Percentiles rank a stretch among this genome's conserved stretches.
Evolutionary conservation across 2,888 invertebrate genomes (phyloP).

Genomic region (Drosophila crucigera): DNA sequence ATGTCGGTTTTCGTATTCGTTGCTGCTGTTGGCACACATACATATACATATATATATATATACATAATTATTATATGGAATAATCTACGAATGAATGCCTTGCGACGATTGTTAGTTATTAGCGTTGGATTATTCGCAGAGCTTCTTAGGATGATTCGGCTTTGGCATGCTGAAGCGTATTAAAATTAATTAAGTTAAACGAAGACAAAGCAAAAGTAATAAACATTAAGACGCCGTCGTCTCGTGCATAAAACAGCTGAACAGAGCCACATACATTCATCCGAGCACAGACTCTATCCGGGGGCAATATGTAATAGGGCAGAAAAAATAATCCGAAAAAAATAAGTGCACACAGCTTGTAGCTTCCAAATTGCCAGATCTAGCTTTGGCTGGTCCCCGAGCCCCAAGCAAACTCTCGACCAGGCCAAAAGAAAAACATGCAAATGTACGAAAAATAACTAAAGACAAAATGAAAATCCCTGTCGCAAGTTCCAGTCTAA

Average conservation of each 20-base stretch:
- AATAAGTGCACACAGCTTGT: constrained; percentile 45
- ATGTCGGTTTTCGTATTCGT: constrained; percentile 80
- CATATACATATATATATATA: constrained; percentile 4
- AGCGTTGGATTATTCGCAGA: constrained; percentile 8
- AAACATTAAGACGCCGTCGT: constrained; percentile 67
- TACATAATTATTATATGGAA: constrained; percentile 18
- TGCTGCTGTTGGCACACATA: constrained; percentile 32
- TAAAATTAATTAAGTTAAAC: constrained; percentile 74
- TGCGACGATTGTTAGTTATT: constrained; percentile 36
- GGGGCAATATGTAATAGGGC: constrained; percentile 66
- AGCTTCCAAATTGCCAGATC: constrained; percentile 32
- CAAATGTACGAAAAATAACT: constrained; percentile 33
- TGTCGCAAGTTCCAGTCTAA: constrained; percentile 50
- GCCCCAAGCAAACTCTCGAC: constrained; percentile 35
- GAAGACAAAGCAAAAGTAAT: constrained; percentile 67
- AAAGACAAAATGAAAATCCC: constrained; percentile 38
- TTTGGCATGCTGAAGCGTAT: constrained; percentile 54
- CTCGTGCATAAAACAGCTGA: constrained; percentile 67
- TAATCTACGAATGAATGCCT: constrained; percentile 1
- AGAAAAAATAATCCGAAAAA: constrained; percentile 64
- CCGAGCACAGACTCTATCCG: constrained; percentile 37
- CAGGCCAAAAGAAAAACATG: constrained; percentile 56
- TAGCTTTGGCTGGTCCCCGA: constrained; percentile 34
- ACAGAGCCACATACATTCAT: constrained; percentile 7
- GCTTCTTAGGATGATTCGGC: constrained; percentile 17